Conservation (phyloP, 2,888 invertebrate species). For the Thyatira batis region DNA sequence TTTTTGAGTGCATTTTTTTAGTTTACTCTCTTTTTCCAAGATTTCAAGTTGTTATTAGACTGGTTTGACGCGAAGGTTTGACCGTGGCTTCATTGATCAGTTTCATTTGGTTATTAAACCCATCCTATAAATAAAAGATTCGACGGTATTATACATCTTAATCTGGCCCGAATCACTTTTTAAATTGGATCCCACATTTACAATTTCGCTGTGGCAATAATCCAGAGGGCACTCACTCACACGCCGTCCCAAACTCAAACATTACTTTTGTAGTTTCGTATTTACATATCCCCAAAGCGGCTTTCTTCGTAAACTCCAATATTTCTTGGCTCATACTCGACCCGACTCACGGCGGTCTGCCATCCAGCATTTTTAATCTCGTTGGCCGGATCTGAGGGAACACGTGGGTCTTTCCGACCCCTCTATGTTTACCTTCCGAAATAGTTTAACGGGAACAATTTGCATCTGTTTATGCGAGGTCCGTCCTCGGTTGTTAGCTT, state of each 20-base stretch:
- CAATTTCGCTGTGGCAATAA: constrained; percentile 60
- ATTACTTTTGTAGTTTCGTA: constrained; percentile 78
- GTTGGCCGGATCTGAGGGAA: constrained; percentile 70
- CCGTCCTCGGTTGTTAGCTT: constrained; percentile 78
- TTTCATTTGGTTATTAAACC: constrained; percentile 23
- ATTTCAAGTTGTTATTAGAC: constrained; percentile 34
- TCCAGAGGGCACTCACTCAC: constrained; percentile 65
- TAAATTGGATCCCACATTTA: constrained; percentile 57
- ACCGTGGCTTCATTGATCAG: too few relatives aligned
- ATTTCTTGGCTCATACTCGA: constrained; percentile 71
- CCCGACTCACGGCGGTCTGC: constrained; percentile 67
- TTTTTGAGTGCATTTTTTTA: constrained; percentile 16
- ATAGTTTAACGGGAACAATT: constrained; percentile 82
- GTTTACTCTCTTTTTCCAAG: constrained; percentile 30
- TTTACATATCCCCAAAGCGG: constrained; percentile 80
- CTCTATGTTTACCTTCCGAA: constrained; percentile 81
- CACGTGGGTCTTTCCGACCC: constrained; percentile 66
- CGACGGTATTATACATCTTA: not conserved
- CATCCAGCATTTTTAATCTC: constrained; percentile 82
- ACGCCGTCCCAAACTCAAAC: constrained; percentile 71
- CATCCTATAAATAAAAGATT: not conserved
- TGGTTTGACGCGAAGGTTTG: too few relatives aligned
- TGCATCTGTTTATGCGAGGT: constrained; percentile 79
- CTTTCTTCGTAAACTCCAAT: constrained; percentile 77
- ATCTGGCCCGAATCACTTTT: constrained; percentile 41